A percentile compares a stretch with the other conserved stretches of the same genome.
These are phyloP conservation scores for Neoitamus cyanurus DNA, from an alignment of 2,888 invertebrate genomes.

Conservation along the genomic window DNA sequence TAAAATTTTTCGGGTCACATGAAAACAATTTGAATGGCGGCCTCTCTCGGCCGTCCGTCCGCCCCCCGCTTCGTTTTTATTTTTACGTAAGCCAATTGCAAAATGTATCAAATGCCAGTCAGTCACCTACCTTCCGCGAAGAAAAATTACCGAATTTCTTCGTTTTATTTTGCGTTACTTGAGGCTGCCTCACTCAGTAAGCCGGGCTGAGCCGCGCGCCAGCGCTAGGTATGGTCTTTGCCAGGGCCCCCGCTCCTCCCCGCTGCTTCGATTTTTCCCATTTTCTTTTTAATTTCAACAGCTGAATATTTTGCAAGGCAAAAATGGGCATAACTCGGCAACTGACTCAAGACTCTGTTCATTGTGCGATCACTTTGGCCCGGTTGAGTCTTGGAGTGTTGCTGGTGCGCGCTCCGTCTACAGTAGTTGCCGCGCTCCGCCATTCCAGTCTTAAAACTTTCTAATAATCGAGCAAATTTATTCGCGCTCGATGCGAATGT, in stretches of 20 bases:
- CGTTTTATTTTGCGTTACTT: conserved; percentile 39
- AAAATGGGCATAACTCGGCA: conserved; percentile 36
- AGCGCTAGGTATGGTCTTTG: background rate
- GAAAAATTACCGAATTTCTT: conserved; percentile 42
- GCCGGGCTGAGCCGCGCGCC: background rate
- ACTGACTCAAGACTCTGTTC: conserved; percentile 22
- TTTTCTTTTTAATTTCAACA: conserved; percentile 37
- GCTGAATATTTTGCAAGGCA: conserved; percentile 42
- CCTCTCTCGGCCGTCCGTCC: background rate
- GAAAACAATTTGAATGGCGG: conserved; percentile 25
- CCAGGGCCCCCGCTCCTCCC: background rate
- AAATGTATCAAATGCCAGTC: conserved; percentile 43
- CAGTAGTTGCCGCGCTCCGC: background rate
- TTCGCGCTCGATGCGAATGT: conserved; percentile 22
- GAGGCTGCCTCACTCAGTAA: background rate
- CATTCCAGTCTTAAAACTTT: conserved; percentile 37
- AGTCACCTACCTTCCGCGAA: conserved; percentile 27
- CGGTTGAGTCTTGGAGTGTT: conserved; percentile 16
- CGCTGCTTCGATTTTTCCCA: background rate
- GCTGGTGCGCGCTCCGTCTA: background rate
- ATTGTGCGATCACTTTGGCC: conserved; percentile 29
- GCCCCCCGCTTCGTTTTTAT: background rate
- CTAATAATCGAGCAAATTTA: conserved; percentile 40
- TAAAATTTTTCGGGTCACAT: conserved; percentile 37
- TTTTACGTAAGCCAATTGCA: conserved; percentile 45